A percentile compares a stretch with the other conserved stretches of the same genome.
These are phyloP conservation scores for Indicator maculatus DNA, from an alignment of 2,113 vertebrate genomes.

Conservation along the genomic window DNA sequence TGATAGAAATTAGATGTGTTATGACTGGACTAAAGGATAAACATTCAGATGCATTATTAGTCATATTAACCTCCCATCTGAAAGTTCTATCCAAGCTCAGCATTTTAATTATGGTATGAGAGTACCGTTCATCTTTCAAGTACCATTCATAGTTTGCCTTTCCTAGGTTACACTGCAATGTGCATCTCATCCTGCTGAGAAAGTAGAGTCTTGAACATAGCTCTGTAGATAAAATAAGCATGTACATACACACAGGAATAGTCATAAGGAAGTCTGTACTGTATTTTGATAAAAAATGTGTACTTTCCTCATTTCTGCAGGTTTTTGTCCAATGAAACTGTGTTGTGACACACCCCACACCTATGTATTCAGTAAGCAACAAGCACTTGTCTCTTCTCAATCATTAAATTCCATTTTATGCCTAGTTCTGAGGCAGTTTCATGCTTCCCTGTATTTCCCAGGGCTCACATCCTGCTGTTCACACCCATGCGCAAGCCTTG, in stretches of 20 bases:
- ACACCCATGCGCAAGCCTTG: not conserved
- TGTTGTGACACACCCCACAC: not conserved
- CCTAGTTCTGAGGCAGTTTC: constrained; percentile 34
- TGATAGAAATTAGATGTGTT: not conserved
- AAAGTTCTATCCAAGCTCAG: not conserved
- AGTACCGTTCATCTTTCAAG: not conserved
- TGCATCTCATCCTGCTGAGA: not conserved
- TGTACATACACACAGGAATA: not conserved
- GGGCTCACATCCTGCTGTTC: not conserved
- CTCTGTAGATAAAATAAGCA: not conserved
- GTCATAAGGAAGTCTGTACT: not conserved
- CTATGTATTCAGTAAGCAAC: not conserved
- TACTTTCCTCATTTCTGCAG: not conserved
- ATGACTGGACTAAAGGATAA: not conserved
- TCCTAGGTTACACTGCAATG: not conserved
- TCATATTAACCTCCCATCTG: not conserved
- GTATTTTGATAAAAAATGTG: not conserved
- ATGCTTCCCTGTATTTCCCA: constrained; percentile 31
- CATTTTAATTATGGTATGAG: not conserved
- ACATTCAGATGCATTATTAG: not conserved
- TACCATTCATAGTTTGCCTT: not conserved
- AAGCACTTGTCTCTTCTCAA: not conserved
- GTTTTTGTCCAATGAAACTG: not conserved
- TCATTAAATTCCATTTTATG: constrained; percentile 25
- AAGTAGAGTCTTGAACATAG: not conserved